A percentile compares a stretch with the other conserved stretches of the same genome.
Evolutionary conservation across 2,113 vertebrate species (phyloP).

Genomic region (Leucopternis melanops): DNA sequence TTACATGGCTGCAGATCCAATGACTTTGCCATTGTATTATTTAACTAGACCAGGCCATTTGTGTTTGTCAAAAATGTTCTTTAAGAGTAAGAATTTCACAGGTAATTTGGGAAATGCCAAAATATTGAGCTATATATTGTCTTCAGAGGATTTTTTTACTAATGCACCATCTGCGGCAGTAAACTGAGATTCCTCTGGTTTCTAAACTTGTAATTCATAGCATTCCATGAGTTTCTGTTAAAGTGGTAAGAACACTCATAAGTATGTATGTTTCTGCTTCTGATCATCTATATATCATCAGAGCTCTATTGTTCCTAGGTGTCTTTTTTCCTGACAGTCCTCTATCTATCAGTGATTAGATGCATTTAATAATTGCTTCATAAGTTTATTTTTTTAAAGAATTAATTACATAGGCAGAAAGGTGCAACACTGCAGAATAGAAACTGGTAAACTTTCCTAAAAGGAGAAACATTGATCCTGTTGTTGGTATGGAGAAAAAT

Average conservation of each 20-base stretch:
- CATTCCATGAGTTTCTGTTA: neutral
- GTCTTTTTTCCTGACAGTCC: neutral
- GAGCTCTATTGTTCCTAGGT: neutral
- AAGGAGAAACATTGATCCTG: neutral
- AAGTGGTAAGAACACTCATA: neutral
- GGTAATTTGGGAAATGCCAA: neutral
- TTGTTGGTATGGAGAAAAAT: neutral
- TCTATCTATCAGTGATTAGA: neutral
- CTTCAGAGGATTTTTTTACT: neutral
- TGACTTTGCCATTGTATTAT: rapidly evolving
- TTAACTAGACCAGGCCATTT: neutral
- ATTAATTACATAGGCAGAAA: neutral
- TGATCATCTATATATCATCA: neutral
- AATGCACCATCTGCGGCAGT: neutral
- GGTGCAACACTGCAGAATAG: neutral
- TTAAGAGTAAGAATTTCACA: neutral
- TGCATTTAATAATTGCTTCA: neutral
- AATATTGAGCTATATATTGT: neutral
- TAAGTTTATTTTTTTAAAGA: neutral
- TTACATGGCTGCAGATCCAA: neutral
- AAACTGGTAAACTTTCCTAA: neutral
- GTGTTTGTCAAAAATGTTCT: neutral
- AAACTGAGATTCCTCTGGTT: neutral
- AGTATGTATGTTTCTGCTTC: neutral
- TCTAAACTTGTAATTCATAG: neutral